phyloP scores from a whole-genome alignment of 2,888 invertebrate genomes.

The Oscheius sp. region DNA sequence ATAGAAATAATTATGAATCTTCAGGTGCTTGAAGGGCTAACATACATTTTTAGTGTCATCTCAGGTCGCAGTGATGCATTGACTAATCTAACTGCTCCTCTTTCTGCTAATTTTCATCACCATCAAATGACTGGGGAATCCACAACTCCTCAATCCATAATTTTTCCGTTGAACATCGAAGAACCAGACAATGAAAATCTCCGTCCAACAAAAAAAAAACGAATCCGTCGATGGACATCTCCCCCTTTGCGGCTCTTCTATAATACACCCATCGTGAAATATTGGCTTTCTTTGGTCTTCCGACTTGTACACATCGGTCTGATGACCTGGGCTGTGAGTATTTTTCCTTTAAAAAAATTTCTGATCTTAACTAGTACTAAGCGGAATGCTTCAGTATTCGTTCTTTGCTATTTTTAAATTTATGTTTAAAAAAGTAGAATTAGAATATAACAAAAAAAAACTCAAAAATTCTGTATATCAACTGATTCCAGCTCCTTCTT shows the following conservation, averaged over 20 bases:
- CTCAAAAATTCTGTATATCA: background rate
- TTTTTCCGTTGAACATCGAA: slow-evolving; percentile 51
- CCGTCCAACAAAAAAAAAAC: slow-evolving; percentile 27
- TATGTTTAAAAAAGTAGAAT: background rate
- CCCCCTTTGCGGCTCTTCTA: slow-evolving; percentile 69
- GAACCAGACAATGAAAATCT: slow-evolving; percentile 31
- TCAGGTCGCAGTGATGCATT: slow-evolving; percentile 52
- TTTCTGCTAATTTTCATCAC: slow-evolving; percentile 34
- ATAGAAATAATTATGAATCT: no score
- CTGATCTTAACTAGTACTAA: no score
- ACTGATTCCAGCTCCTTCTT: slow-evolving; percentile 52
- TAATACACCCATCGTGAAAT: slow-evolving; percentile 72
- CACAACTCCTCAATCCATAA: slow-evolving; percentile 52
- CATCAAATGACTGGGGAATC: slow-evolving; percentile 36
- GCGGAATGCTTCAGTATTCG: no score
- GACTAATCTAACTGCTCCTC: slow-evolving; percentile 45
- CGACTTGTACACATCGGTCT: slow-evolving; percentile 59
- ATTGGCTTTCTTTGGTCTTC: slow-evolving; percentile 71
- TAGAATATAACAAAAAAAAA: background rate
- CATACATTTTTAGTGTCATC: slow-evolving; percentile 41
- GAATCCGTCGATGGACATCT: slow-evolving; percentile 45
- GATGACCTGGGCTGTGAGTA: slow-evolving; percentile 58
- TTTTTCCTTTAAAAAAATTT: background rate
- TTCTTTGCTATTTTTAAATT: no score
- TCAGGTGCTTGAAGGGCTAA: background rate